These are phyloP conservation scores for Chalcis sispes DNA, from an alignment of 2,888 invertebrate genomes.

Conservation along the genomic window DNA sequence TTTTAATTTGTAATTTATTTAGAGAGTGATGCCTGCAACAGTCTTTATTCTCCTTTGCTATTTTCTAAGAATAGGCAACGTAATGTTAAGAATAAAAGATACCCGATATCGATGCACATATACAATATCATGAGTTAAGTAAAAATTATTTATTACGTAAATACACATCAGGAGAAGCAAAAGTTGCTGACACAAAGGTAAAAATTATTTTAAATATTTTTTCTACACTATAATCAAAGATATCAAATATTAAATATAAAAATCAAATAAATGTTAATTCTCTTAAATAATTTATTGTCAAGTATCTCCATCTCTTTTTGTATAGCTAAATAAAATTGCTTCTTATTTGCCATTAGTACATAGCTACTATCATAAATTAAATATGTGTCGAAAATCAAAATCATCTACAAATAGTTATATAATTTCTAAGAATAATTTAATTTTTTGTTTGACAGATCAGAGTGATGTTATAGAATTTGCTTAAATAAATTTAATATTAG, in stretches of 20 bases:
- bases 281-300: constrained; percentile 63
- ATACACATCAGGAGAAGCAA: constrained; percentile 87
- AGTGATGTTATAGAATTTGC: background rate
- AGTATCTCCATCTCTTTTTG: constrained; percentile 80
- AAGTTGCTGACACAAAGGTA: constrained; percentile 83
- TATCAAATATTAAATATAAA: background rate
- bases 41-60: constrained; percentile 94
- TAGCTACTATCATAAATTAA: constrained; percentile 76
- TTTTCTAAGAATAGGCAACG: constrained; percentile 96
- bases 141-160: constrained; percentile 89
- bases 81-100: constrained; percentile 91
- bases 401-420: background rate
- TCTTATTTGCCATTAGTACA: constrained; percentile 80
- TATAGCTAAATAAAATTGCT: constrained; percentile 83
- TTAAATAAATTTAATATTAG: too few species aligned
- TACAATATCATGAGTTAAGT: constrained; percentile 87
- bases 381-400: constrained; percentile 58
- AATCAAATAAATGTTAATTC: background rate
- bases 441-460: background rate
- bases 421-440: constrained; percentile 12
- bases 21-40: constrained; percentile 97
- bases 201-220: constrained; percentile 45
- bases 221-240: background rate
- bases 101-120: too few species aligned
- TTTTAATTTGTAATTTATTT: constrained; percentile 57